Base-by-base conservation (phyloP, 2,113 vertebrate species). In the Colinus virginianus region DNA sequence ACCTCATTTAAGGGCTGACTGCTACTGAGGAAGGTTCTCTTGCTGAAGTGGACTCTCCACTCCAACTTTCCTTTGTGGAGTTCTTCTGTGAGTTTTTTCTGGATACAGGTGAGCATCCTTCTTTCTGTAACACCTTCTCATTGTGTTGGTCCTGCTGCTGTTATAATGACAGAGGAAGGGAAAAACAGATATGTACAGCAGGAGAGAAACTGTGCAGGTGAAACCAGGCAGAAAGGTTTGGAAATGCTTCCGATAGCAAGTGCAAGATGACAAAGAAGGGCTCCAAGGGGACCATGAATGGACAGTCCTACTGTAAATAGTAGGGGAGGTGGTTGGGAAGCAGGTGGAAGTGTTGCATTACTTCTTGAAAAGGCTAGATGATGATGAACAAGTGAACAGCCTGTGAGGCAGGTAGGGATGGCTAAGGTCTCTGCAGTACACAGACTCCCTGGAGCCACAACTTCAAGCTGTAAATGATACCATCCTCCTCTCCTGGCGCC, bases 391-490 rank as follows among this genome's bases (percentile, higher is more conserved):
- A 96, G 40, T 42, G 40, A 87, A 63, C 34, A 93, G 87, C 43
- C 74, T 68, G 36, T 36, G 67, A 87, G 87, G 51, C 80, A 94
- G 87, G 89, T 32, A 95, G 61, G 87, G 51, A 78, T 61, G 88
- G 78, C 68, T 85, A 74, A 80, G 68, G 64, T 87, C 79, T 70
- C 56, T 64, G 82, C 68, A 90, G 86, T 46, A 64, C 69, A 90
- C 59, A 96, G 94, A 96, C 94, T 92, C 84, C 61, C 89, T 83
- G 96, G 95, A 94, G 91, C 87, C 94, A 63, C 43, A 64, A 72
- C 64, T 78, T 88, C 89, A 67, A 56, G 15, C 56, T 71, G 92
- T 94, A 96, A 96, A 76, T 53, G 93, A 96, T 90, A 94, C 58
- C 1, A 0, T 67, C 18, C 40, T 32, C 67, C 59, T 69, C 34